These are phyloP conservation scores for Pseudochirops corinnae DNA, from an alignment of 2,797 vertebrate genomes.

Conservation along the genomic window DNA sequence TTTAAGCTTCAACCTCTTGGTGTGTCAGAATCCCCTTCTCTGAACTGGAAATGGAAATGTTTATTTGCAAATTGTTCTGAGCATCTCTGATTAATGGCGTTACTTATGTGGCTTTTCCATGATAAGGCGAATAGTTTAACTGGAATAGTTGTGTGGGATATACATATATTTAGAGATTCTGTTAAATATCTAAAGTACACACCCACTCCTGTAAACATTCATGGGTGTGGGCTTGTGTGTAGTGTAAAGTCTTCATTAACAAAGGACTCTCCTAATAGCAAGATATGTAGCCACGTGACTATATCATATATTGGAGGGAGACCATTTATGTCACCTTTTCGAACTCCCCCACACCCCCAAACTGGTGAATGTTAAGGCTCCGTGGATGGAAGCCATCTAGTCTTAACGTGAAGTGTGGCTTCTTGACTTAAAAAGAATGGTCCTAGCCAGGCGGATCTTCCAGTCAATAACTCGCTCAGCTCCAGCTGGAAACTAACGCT, in stretches of 20 bases:
- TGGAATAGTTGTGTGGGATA: background rate
- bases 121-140: background rate
- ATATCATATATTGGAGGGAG: background rate
- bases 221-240: background rate
- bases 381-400: background rate
- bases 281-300: background rate
- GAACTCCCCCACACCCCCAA: background rate
- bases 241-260: background rate
- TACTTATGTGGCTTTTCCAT: background rate
- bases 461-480: constrained; percentile 70
- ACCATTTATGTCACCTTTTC: background rate
- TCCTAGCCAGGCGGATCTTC: constrained; percentile 28
- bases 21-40: constrained; percentile 42
- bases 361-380: background rate
- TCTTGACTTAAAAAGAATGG: constrained; percentile 5
- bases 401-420: background rate
- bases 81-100: constrained; percentile 27
- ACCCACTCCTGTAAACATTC: background rate
- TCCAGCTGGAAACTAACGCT: constrained; percentile 79
- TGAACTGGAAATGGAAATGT: background rate
- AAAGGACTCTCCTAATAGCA: background rate
- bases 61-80: background rate
- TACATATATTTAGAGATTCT: background rate
- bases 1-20: constrained; percentile 45
- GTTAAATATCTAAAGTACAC: background rate